Evolutionary conservation across 2,888 invertebrate genomes (phyloP).

Genomic region (Acronicta leporina): DNA sequence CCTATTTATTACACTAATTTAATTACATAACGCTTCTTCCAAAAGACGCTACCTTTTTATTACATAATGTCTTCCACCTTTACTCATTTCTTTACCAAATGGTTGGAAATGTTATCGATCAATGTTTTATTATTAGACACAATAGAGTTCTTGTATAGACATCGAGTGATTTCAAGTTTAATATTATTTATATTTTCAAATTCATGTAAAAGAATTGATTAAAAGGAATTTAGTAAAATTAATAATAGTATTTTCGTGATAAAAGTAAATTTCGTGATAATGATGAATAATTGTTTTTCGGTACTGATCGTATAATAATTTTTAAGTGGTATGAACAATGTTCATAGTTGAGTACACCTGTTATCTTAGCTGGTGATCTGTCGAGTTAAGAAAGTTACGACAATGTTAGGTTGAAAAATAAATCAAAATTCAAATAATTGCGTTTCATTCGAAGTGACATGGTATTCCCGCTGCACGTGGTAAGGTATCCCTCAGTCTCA

Average conservation of each 20-base stretch:
- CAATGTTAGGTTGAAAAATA: slow-evolving; percentile 88
- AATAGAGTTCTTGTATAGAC: slow-evolving; percentile 63
- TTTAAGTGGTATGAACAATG: slow-evolving; percentile 87
- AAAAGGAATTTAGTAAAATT: slow-evolving; percentile 86
- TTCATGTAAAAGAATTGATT: slow-evolving; percentile 76
- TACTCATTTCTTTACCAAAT: slow-evolving; percentile 60
- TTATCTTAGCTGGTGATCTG: slow-evolving; percentile 87
- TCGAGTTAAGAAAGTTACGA: slow-evolving; percentile 86
- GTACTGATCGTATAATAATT: slow-evolving; percentile 86
- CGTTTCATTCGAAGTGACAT: slow-evolving; percentile 67
- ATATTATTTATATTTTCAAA: slow-evolving; percentile 59
- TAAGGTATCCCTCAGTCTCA: slow-evolving; percentile 11
- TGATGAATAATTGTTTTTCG: slow-evolving; percentile 84
- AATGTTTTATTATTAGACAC: slow-evolving; percentile 59
- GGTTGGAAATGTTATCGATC: slow-evolving; percentile 60
- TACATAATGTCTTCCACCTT: slow-evolving; percentile 77
- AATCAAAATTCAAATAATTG: slow-evolving; percentile 77
- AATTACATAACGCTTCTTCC: slow-evolving; percentile 54
- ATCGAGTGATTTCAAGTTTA: slow-evolving; percentile 59
- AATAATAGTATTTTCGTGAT: slow-evolving; percentile 88
- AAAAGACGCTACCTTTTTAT: slow-evolving; percentile 60
- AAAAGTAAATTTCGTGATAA: slow-evolving; percentile 88
- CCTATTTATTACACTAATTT: slow-evolving; percentile 33
- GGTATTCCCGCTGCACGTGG: slow-evolving; percentile 9
- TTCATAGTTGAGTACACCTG: slow-evolving; percentile 87